A percentile compares a stretch with the other conserved stretches of the same genome.
Conservation (phyloP, 2,888 invertebrate species). For the Galerucella pusilla region DNA sequence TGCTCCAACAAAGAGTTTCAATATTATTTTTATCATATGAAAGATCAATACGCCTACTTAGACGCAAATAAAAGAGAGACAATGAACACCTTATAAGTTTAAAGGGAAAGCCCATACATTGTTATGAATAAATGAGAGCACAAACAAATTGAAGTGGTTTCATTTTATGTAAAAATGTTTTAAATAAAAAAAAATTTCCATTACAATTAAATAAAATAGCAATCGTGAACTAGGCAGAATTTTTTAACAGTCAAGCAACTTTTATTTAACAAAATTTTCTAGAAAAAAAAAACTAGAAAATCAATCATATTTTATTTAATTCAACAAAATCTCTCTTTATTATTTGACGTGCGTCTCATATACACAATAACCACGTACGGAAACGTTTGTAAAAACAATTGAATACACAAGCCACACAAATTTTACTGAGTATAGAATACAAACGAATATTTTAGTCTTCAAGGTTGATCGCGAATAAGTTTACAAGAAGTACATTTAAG, state of each 20-base stretch:
- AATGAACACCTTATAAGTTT: constrained; percentile 8
- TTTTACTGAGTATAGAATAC: background rate
- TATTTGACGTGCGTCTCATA: no score
- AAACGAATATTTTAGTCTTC: background rate
- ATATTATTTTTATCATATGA: constrained; percentile 4
- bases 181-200: no score
- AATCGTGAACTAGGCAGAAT: no score
- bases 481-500: background rate
- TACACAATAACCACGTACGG: background rate
- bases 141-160: background rate
- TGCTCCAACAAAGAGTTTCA: background rate
- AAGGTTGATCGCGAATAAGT: background rate
- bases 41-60: constrained; percentile 6
- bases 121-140: constrained; percentile 5
- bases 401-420: background rate
- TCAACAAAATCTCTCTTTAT: no score
- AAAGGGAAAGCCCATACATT: constrained; percentile 3
- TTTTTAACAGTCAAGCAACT: no score
- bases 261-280: no score
- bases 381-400: background rate
- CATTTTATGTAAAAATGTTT: no score
- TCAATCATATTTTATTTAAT: no score
- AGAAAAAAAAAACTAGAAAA: no score
- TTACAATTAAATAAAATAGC: no score
- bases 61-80: background rate